Evolutionary conservation across 2,888 invertebrate species (phyloP).

Genomic region (Choristoneura rosaceana): DNA sequence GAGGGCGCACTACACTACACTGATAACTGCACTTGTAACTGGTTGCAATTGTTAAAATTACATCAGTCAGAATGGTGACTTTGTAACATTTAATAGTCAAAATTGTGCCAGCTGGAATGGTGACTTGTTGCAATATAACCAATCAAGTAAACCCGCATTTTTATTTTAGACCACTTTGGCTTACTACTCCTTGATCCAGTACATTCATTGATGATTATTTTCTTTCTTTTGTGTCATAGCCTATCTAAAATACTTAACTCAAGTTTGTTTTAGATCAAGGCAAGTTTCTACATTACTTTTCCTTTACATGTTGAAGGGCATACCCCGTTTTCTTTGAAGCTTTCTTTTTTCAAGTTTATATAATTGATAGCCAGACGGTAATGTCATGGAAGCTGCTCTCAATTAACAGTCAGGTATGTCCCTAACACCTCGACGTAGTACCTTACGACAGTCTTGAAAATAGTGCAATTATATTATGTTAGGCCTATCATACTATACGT

Average conservation of each 20-base stretch:
- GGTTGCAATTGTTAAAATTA: not conserved
- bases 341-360: not conserved
- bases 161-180: not conserved
- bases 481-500: constrained; percentile 39
- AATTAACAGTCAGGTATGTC: not conserved
- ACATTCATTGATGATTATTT: not conserved
- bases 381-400: not conserved
- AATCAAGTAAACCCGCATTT: not conserved
- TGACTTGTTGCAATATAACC: not conserved
- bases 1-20: too few species aligned
- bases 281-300: too few species aligned
- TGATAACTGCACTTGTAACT: too few species aligned
- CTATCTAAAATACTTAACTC: not conserved
- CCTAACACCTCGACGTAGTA: constrained; percentile 7
- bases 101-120: not conserved
- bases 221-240: not conserved
- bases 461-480: constrained; percentile 39
- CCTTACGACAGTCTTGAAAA: constrained; percentile 37
- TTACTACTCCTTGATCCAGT: too few species aligned
- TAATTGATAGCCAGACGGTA: not conserved
- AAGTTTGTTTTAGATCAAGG: not conserved
- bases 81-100: not conserved
- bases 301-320: too few species aligned
- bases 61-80: not conserved
- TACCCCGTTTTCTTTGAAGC: too few species aligned